Evolutionary conservation across 2,797 vertebrate species (phyloP), one percentile per base, ranked within the genome.

Genomic region (Eupleurogrammus muticus): DNA sequence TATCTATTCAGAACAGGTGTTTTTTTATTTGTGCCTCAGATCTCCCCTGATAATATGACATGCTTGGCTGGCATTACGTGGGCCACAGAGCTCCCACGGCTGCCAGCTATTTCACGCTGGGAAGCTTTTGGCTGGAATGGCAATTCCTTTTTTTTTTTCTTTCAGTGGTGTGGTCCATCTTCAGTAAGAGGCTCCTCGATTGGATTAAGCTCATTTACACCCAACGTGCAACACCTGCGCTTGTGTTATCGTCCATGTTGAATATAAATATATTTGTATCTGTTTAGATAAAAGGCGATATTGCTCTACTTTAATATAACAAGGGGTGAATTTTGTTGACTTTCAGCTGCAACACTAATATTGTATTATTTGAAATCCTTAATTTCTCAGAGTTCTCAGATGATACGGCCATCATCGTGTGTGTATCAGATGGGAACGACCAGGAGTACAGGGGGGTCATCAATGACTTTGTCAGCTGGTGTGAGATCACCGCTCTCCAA

Each of bases 61-160:
- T 64, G 56, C 63, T 73, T 74, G 73, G 77, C 69, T 71, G 70
- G 49, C 67, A 62, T 74, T 34, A 47, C 72, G 62, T 66, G 54
- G 46, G 58, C 69, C 73, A 70, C 53, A 44, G 20, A 48, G 60
- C 61, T 72, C 63, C 51, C 65, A 64, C 56, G 59, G 70, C 79
- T 66, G 71, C 17, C 65, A 47, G 81, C 69, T 82, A 84, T 81
- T 74, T 81, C 73, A 81, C 36, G 16, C 73, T 67, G 73, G 77
- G 52, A 75, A 46, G 75, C 80, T 71, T 84, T 80, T 77, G 67
- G 73, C 28, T 61, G 65, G 50, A 73, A 77, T 60, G 70, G 71
- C 52, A 50, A 52, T 50, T 70, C 44, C 42, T 73, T 66, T 52
- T n/a, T n/a, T n/a, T n/a, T n/a, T n/a, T n/a, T n/a, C n/a, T n/a